These are phyloP conservation scores for Natrix natrix DNA, from an alignment of 2,797 vertebrate genomes.

Conservation along the genomic window DNA sequence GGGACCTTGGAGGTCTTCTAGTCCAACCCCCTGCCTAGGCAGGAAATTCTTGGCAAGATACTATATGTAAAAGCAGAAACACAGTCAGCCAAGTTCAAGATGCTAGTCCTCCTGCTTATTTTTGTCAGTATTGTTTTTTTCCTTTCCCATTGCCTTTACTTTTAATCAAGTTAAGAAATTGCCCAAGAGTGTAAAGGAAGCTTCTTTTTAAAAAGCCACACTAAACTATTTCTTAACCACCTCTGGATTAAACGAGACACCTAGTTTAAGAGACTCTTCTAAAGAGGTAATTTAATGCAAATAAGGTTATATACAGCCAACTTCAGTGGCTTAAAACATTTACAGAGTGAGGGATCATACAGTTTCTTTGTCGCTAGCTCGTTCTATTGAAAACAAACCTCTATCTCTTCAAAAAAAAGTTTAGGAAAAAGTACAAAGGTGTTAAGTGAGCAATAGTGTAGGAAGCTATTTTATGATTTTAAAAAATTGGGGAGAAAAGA, in stretches of 20 bases:
- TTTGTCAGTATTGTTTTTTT: slow-evolving; percentile 67
- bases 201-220: slow-evolving; percentile 47
- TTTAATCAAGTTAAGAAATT: slow-evolving; percentile 62
- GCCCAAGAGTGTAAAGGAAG: slow-evolving; percentile 56
- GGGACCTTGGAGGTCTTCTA: too few relatives aligned
- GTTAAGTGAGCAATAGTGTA: neutral
- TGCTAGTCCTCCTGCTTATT: slow-evolving; percentile 37
- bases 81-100: neutral
- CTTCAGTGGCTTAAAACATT: slow-evolving; percentile 62
- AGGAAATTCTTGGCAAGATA: neutral
- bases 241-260: slow-evolving; percentile 64
- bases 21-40: too few relatives aligned
- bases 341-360: slow-evolving; percentile 50
- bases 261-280: slow-evolving; percentile 59
- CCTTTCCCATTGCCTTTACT: slow-evolving; percentile 60
- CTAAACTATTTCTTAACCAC: slow-evolving; percentile 57
- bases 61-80: neutral
- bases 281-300: slow-evolving; percentile 67
- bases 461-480: slow-evolving; percentile 38
- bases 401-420: slow-evolving; percentile 30
- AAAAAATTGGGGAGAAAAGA: slow-evolving; percentile 36
- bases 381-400: slow-evolving; percentile 50
- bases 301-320: slow-evolving; percentile 55
- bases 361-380: slow-evolving; percentile 44
- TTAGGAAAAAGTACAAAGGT: slow-evolving; percentile 38